Base-by-base conservation (phyloP, 2,888 invertebrate genomes). In the Drosophila anceps region DNA sequence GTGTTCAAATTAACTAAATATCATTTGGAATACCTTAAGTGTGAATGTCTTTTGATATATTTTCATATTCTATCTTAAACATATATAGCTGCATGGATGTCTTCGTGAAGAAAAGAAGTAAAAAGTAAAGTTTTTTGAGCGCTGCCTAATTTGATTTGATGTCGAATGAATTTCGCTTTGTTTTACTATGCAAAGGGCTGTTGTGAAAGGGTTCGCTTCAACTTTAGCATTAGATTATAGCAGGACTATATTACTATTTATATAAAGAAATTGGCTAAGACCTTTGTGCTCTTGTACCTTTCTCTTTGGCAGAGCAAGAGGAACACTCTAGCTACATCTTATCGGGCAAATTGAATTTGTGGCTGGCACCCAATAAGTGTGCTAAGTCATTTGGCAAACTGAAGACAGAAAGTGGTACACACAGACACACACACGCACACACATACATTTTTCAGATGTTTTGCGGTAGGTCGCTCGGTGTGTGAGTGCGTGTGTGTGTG, bases 311-410 rank as follows among this genome's bases (percentile, higher is more conserved):
- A 44, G 13, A n/a, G 51, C 48, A 20, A 51, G 41, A 62, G 62
- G 15, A 39, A 12, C 37, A 54, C 54, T 54, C 54, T 1, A 12
- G 39, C 58, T 65, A 29, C 55, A 60, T 84, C 73, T 70, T 84
- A 84, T 81, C 70, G 50, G 64, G 54, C 65, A 81, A 84, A 89
- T 84, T 89, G 84, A 87, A 84, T 87, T 89, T 89, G 84, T 65
- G 84, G 84, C 70, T 76, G 61, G 76, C 51, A 73, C 63, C 72
- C 81, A 89, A 87, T 84, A 84, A 87, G 81, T 84, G 71, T 84
- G 81, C 79, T 76, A 84, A 88, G 76, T 84, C 89, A 81, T 78
- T 86, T 78, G 87, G 73, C 87, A 87, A 89, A 84, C 84, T 76
- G 55, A 79, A 79, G 66, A 43, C 46, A 37, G 57, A 67, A 64